Conservation (phyloP, 2,797 vertebrate genomes). For the Perodicticus potto region DNA sequence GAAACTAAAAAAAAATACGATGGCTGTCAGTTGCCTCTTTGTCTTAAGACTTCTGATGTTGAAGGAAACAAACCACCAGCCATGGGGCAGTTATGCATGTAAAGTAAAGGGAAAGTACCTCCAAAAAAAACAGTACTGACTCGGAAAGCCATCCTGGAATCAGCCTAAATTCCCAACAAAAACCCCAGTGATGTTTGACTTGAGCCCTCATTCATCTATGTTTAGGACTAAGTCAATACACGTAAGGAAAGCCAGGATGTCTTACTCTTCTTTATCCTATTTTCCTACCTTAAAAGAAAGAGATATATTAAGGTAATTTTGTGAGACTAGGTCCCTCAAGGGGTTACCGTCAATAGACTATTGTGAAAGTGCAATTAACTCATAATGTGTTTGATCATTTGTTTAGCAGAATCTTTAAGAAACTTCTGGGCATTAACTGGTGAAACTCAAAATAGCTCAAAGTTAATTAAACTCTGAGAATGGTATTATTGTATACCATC, state of each 20-base stretch:
- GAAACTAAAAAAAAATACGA: background rate
- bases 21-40: background rate
- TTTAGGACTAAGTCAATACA: background rate
- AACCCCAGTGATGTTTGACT: background rate
- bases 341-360: background rate
- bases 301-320: background rate
- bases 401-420: background rate
- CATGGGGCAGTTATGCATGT: background rate
- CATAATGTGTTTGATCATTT: background rate
- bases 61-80: background rate
- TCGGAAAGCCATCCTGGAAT: background rate
- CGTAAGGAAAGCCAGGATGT: background rate
- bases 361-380: background rate
- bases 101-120: constrained; percentile 35
- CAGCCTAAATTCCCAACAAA: constrained; percentile 9
- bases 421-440: background rate
- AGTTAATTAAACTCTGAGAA: background rate
- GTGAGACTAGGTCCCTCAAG: background rate
- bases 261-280: background rate
- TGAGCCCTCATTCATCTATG: background rate
- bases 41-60: background rate
- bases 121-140: background rate
- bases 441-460: background rate
- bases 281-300: background rate
- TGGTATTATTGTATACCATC: background rate